A percentile compares a stretch with the other conserved stretches of the same genome.
These are phyloP conservation scores for Atherix ibis DNA, from an alignment of 2,888 invertebrate species.

Conservation along the genomic window DNA sequence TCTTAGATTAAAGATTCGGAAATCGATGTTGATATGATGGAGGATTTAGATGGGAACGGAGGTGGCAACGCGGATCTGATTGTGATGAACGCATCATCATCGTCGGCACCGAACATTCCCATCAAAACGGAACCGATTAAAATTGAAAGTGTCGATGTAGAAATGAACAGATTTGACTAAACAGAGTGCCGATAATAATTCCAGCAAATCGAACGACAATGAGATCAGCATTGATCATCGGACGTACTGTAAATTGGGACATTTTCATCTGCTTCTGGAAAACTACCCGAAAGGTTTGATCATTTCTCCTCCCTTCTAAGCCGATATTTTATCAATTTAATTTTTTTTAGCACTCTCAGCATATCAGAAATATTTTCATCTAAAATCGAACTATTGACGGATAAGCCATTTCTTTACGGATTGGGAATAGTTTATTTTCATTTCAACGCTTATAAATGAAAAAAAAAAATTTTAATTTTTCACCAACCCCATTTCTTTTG, in stretches of 20 bases:
- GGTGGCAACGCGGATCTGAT: no score
- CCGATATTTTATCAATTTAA: conserved; percentile 6
- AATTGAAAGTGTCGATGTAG: conserved; percentile 15
- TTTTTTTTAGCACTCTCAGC: conserved; percentile 77
- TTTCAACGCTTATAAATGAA: conserved; percentile 88
- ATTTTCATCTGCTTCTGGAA: conserved; percentile 82
- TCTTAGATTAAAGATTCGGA: conserved; percentile 18
- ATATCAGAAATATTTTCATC: conserved; percentile 80
- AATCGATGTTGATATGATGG: conserved; percentile 7
- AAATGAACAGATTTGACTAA: conserved; percentile 13
- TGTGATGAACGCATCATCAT: neutral
- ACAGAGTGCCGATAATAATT: conserved; percentile 6
- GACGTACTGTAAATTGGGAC: conserved; percentile 88
- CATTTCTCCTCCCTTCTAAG: neutral
- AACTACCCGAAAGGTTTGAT: conserved; percentile 80
- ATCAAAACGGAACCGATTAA: conserved; percentile 10
- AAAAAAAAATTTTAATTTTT: conserved; percentile 34
- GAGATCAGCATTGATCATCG: conserved; percentile 71
- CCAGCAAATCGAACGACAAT: conserved; percentile 21
- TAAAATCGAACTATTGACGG: conserved; percentile 71
- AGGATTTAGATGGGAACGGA: neutral
- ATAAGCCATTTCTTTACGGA: conserved; percentile 84
- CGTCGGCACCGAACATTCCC: conserved; percentile 1
- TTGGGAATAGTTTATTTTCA: conserved; percentile 92
- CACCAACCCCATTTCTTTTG: neutral